Percentiles rank a stretch among this genome's conserved stretches.
phyloP scores from a whole-genome alignment of 30 jellyfish, hydroid and myxozoan species.

The Aurelia aurita complex sp. Pacific region DNA sequence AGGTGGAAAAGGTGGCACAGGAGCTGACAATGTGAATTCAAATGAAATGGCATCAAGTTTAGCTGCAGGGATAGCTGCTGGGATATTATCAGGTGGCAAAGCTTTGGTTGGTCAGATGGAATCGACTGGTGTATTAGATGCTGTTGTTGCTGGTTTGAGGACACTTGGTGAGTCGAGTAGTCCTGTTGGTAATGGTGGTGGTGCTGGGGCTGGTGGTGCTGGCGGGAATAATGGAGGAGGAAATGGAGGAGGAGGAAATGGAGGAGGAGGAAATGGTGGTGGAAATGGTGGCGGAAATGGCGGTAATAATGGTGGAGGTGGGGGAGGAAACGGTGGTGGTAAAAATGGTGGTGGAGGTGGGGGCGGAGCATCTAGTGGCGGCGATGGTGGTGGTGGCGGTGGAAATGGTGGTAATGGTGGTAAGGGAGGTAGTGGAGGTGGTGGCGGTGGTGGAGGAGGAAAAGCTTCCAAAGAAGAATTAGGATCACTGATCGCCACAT shows the following conservation, averaged over 20 bases:
- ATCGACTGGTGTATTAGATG: constrained; percentile 79
- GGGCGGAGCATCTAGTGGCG: constrained; percentile 31
- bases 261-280: constrained; percentile 39
- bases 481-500: constrained; percentile 66
- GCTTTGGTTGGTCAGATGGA: constrained; percentile 79
- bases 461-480: constrained; percentile 52
- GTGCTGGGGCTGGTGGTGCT: too few species aligned
- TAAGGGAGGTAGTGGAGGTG: constrained; percentile 31
- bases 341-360: constrained; percentile 45
- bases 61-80: constrained; percentile 99
- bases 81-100: constrained; percentile 88
- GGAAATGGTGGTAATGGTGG: constrained; percentile 33
- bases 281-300: constrained; percentile 47
- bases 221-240: too few species aligned
- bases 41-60: constrained; percentile 88
- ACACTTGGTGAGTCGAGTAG: constrained; percentile 25
- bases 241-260: too few species aligned
- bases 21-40: constrained; percentile 25
- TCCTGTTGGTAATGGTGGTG: too few species aligned
- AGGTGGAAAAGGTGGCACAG: constrained; percentile 46
- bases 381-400: constrained; percentile 49
- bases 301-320: constrained; percentile 41
- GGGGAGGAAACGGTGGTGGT: constrained; percentile 47
- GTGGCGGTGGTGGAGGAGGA: constrained; percentile 37
- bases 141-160: constrained; percentile 77